A percentile compares a stretch with the other conserved stretches of the same genome.
Conservation (phyloP, 2,113 vertebrate genomes). For the Rattus norvegicus region DNA sequence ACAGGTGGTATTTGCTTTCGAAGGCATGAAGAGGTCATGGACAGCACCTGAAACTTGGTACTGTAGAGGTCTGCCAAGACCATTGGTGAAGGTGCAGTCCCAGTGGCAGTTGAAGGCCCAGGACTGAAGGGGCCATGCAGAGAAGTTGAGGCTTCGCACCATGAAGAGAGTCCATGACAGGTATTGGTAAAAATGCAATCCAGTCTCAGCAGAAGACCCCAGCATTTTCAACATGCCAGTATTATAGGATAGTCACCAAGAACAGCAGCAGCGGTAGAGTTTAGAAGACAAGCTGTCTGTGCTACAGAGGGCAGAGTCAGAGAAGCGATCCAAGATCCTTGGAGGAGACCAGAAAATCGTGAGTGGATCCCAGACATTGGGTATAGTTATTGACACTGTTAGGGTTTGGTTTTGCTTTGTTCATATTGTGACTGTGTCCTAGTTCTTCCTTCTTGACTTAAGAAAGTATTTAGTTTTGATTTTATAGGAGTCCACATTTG, state of each 20-base stretch:
- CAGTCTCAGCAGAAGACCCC: background rate
- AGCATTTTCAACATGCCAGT: background rate
- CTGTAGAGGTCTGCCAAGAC: background rate
- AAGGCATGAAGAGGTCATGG: too few species aligned
- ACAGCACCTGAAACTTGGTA: background rate
- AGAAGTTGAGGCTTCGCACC: background rate
- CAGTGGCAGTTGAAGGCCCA: background rate
- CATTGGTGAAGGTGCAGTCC: background rate
- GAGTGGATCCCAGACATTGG: background rate
- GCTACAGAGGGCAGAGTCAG: background rate
- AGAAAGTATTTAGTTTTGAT: background rate
- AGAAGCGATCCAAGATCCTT: background rate
- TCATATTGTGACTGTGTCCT: background rate
- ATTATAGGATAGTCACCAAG: background rate
- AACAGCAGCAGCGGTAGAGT: background rate
- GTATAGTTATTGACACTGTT: background rate
- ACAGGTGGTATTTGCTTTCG: background rate
- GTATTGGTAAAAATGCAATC: background rate
- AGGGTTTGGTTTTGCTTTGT: background rate
- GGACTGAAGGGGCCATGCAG: background rate
- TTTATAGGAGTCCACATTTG: background rate
- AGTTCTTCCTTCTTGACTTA: background rate
- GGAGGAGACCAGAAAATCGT: background rate
- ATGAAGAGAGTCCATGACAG: background rate
- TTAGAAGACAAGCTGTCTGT: background rate